phyloP scores from a whole-genome alignment of 2,797 vertebrate species.

The Anguilla anguilla region DNA sequence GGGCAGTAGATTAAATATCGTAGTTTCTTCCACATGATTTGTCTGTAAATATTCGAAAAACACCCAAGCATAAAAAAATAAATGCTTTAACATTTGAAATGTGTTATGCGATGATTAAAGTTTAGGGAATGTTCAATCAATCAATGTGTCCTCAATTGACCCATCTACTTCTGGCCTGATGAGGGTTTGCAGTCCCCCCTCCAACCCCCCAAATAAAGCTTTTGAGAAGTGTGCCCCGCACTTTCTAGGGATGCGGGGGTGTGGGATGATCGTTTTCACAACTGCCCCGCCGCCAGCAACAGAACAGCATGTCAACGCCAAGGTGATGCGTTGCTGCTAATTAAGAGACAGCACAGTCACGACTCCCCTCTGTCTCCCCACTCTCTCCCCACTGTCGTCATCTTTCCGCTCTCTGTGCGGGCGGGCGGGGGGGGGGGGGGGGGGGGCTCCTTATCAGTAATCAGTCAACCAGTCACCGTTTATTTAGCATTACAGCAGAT shows the following conservation, averaged over 20 bases:
- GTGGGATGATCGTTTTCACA: not conserved
- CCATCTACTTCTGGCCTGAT: not conserved
- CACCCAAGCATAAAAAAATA: no score
- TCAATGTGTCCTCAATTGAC: not conserved
- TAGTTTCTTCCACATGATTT: not conserved
- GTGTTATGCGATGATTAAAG: not conserved
- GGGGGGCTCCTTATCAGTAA: not conserved
- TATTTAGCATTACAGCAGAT: not conserved
- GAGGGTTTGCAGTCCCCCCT: not conserved
- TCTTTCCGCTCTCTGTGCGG: not conserved
- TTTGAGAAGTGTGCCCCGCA: not conserved
- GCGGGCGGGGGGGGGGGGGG: not conserved
- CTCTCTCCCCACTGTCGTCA: not conserved
- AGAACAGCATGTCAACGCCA: not conserved
- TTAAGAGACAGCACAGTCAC: slow-evolving; percentile 11
- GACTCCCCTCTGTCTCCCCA: not conserved
- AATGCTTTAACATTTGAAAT: no score
- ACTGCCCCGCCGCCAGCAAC: not conserved
- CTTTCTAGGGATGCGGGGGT: not conserved
- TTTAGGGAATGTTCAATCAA: not conserved
- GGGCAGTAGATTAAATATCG: not conserved
- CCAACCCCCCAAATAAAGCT: not conserved
- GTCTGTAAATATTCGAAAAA: not conserved
- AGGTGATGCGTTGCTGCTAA: not conserved
- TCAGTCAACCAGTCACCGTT: not conserved